Percentiles rank a stretch among this genome's conserved stretches.
Evolutionary conservation across 2,113 vertebrate genomes (phyloP).

Genomic region (Ammospiza nelsoni): DNA sequence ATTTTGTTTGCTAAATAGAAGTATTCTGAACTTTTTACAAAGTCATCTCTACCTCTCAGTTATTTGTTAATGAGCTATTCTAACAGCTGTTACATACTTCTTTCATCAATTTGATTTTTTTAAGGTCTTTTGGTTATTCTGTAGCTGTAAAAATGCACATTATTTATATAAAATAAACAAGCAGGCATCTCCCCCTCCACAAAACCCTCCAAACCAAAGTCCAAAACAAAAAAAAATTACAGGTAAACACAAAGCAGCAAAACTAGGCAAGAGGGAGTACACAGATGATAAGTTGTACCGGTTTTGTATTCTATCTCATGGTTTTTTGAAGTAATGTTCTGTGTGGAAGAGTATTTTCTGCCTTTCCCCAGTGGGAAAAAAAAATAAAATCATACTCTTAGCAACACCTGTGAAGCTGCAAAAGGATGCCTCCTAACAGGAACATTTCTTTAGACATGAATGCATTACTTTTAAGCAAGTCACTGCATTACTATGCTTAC

Average conservation of each 20-base stretch:
- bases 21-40: not conserved
- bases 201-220: not conserved
- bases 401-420: not conserved
- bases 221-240: not conserved
- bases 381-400: not conserved
- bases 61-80: not conserved
- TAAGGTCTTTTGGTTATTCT: not conserved
- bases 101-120: not conserved
- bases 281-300: not conserved
- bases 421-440: not conserved
- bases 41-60: not conserved
- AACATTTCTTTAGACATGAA: not conserved
- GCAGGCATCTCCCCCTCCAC: rapidly evolving
- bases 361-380: not conserved
- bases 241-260: not conserved
- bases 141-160: not conserved
- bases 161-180: not conserved
- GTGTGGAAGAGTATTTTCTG: not conserved
- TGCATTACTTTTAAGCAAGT: not conserved
- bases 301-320: not conserved
- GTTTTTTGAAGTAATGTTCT: not conserved
- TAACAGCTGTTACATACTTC: not conserved
- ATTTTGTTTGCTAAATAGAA: not conserved
- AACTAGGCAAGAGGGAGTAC: not conserved
- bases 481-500: not conserved